These are phyloP conservation scores for Malacoctenus gilli DNA, from an alignment of 2,797 vertebrate genomes.

Conservation along the genomic window DNA sequence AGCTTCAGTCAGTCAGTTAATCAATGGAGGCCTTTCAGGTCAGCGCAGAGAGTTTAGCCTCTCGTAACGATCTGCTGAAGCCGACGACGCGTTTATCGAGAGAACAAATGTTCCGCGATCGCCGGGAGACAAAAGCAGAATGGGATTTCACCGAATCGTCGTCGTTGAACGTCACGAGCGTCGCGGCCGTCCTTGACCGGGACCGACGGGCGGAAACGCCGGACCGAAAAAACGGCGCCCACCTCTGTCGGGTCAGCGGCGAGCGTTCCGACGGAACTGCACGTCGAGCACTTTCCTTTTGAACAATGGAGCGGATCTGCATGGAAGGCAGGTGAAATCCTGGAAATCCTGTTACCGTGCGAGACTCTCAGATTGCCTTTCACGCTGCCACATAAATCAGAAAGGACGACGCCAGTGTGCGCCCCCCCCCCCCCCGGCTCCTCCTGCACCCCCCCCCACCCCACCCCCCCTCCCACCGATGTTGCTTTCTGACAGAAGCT, in stretches of 20 bases:
- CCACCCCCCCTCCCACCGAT: slow-evolving; percentile 18
- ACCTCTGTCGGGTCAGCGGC: slow-evolving; percentile 62
- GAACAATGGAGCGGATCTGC: slow-evolving; percentile 54
- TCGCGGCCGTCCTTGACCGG: no score
- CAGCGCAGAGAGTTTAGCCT: not conserved
- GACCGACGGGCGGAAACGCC: slow-evolving; percentile 46
- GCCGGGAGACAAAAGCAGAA: no score
- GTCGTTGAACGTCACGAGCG: no score
- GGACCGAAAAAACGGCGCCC: slow-evolving; percentile 58
- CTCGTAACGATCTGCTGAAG: slow-evolving; percentile 1
- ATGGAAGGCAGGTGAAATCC: slow-evolving; percentile 65
- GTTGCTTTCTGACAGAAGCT: slow-evolving; percentile 63
- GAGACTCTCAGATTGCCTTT: slow-evolving; percentile 64
- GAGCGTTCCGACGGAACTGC: slow-evolving; percentile 53
- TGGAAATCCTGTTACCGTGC: slow-evolving; percentile 51
- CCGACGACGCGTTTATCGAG: not conserved
- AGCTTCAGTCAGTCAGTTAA: slow-evolving; percentile 12
- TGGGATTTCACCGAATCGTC: no score
- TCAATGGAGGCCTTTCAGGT: slow-evolving; percentile 11
- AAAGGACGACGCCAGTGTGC: slow-evolving; percentile 29
- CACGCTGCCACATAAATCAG: slow-evolving; percentile 64
- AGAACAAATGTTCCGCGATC: no score
- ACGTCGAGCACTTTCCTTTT: slow-evolving; percentile 54
- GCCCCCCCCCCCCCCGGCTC: slow-evolving; percentile 19
- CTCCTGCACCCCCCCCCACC: not conserved